Evolutionary conservation across 2,113 vertebrate genomes (phyloP).

Genomic region (Cariama cristata): DNA sequence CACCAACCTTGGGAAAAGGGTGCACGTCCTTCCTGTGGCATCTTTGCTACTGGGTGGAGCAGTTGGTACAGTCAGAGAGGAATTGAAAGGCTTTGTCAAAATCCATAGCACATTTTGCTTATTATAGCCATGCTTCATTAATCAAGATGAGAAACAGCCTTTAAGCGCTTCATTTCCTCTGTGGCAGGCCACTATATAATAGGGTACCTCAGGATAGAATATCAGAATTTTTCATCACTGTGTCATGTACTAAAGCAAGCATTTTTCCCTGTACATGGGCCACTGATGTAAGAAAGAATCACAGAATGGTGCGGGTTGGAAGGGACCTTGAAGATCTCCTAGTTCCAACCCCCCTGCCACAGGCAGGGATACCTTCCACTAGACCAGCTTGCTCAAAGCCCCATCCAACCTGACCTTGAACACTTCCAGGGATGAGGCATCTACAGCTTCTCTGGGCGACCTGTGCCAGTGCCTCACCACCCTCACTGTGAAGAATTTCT

Average conservation of each 20-base stretch:
- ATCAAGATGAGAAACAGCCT: not conserved
- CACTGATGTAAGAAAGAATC: not conserved
- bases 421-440: too few species aligned
- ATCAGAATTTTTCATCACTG: not conserved
- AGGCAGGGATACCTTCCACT: too few species aligned
- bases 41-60: not conserved
- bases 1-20: not conserved
- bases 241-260: not conserved
- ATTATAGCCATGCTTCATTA: not conserved
- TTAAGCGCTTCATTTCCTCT: not conserved
- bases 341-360: not conserved
- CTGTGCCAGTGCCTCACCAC: too few species aligned
- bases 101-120: not conserved
- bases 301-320: not conserved
- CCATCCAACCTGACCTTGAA: too few species aligned
- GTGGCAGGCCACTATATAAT: not conserved
- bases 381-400: too few species aligned
- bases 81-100: not conserved
- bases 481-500: too few species aligned
- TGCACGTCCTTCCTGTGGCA: not conserved
- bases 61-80: not conserved
- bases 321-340: not conserved
- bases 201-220: not conserved
- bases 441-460: too few species aligned
- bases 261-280: not conserved